phyloP scores from a whole-genome alignment of 2,113 vertebrate genomes.

The Heloderma charlesbogerti region DNA sequence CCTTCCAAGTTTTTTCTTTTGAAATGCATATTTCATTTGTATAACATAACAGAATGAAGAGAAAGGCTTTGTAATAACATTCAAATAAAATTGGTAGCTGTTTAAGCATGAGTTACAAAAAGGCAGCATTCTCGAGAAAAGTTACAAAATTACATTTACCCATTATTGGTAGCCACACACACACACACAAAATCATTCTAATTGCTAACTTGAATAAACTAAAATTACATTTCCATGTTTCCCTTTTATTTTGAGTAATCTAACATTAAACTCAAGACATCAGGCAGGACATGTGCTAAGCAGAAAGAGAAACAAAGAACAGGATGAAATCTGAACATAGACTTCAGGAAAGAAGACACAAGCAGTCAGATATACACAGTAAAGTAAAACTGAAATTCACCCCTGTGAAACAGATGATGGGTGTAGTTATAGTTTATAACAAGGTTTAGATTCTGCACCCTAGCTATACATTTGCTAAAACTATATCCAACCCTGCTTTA shows the following conservation, averaged over 20 bases:
- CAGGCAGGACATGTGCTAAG: conserved; percentile 52
- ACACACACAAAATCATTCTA: conserved; percentile 28
- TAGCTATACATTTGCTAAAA: neutral
- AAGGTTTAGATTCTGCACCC: conserved; percentile 3
- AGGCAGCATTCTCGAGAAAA: neutral
- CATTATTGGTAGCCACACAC: neutral
- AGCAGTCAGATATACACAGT: neutral
- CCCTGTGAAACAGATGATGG: neutral
- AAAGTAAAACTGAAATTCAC: neutral
- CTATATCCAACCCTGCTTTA: conserved; percentile 56
- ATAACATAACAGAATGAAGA: neutral
- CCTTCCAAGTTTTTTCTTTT: neutral
- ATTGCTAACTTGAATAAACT: conserved; percentile 24
- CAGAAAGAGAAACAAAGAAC: conserved; percentile 70
- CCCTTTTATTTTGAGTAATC: conserved; percentile 38
- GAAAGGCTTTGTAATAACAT: neutral
- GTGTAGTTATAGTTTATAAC: conserved; percentile 29
- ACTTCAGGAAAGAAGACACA: conserved; percentile 48
- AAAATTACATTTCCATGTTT: conserved; percentile 33
- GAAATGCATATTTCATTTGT: neutral
- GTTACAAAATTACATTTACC: conserved; percentile 30
- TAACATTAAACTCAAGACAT: conserved; percentile 24
- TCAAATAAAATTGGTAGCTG: conserved; percentile 11
- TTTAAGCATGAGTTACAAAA: conserved; percentile 24
- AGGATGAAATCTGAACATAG: neutral